Evolutionary conservation across 2,888 invertebrate species (phyloP).

Genomic region (Stenchaetothrips biformis): DNA sequence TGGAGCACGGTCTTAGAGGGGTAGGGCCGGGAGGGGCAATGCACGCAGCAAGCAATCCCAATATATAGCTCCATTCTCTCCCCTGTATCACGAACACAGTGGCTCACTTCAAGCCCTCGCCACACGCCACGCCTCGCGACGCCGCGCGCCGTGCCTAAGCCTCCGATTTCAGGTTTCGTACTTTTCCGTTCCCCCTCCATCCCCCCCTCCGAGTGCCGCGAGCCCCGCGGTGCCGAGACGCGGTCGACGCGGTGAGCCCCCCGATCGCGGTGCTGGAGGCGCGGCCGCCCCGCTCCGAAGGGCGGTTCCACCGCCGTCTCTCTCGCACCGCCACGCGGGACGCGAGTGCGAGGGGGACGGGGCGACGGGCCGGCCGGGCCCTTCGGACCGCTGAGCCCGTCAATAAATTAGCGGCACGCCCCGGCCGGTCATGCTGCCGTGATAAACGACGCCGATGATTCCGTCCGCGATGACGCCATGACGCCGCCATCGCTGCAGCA

Average conservation of each 20-base stretch:
- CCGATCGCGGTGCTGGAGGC: neutral
- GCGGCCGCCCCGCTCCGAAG: neutral
- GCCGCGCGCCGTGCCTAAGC: neutral
- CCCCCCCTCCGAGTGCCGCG: too few relatives aligned
- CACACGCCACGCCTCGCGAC: neutral
- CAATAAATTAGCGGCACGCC: neutral
- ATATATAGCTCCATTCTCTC: constrained; percentile 18
- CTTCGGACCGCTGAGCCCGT: too few relatives aligned
- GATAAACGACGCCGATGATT: neutral
- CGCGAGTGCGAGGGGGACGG: neutral
- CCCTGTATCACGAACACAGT: neutral
- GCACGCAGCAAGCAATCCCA: neutral
- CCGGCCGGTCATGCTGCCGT: neutral
- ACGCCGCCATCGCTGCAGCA: neutral
- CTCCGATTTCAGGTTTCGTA: neutral
- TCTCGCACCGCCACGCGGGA: too few relatives aligned
- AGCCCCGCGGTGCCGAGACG: neutral
- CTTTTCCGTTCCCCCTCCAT: too few relatives aligned
- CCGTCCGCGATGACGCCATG: neutral
- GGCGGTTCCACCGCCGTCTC: too few relatives aligned
- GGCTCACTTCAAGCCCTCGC: neutral
- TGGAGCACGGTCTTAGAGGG: too few relatives aligned
- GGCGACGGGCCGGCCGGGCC: neutral
- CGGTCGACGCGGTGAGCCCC: neutral
- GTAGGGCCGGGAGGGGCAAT: neutral